phyloP scores from a whole-genome alignment of 2,888 invertebrate genomes.

The Plebejus argus region DNA sequence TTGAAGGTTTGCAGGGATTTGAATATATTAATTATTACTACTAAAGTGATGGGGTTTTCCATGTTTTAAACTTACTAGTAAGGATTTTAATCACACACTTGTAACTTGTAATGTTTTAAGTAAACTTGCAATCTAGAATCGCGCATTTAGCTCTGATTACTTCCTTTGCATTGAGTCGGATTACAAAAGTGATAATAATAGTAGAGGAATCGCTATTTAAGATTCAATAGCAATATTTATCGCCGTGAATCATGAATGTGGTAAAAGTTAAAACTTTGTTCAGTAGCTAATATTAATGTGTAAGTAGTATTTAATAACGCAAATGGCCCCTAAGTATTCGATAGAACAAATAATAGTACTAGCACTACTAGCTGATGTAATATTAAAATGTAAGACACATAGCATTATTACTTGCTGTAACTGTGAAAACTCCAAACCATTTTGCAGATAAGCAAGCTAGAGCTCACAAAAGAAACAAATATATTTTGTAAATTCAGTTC shows the following conservation, averaged over 20 bases:
- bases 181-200: background rate
- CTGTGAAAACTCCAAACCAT: background rate
- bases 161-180: background rate
- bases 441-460: background rate
- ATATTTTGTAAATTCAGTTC: conserved; percentile 7
- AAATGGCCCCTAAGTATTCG: background rate
- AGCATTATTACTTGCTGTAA: background rate
- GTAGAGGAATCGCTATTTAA: background rate
- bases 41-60: too few species aligned
- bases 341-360: background rate
- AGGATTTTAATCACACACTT: background rate
- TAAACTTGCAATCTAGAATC: background rate
- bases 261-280: background rate
- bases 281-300: background rate
- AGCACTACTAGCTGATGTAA: too few species aligned
- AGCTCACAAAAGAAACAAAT: conserved; percentile 5
- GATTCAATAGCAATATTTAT: background rate
- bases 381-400: too few species aligned
- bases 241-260: background rate
- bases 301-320: background rate
- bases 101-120: background rate
- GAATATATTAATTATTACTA: too few species aligned
- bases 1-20: too few species aligned
- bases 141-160: background rate
- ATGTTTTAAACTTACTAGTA: too few species aligned